Evolutionary conservation across 2,113 vertebrate species (phyloP).

Genomic region (Petroica traversi): DNA sequence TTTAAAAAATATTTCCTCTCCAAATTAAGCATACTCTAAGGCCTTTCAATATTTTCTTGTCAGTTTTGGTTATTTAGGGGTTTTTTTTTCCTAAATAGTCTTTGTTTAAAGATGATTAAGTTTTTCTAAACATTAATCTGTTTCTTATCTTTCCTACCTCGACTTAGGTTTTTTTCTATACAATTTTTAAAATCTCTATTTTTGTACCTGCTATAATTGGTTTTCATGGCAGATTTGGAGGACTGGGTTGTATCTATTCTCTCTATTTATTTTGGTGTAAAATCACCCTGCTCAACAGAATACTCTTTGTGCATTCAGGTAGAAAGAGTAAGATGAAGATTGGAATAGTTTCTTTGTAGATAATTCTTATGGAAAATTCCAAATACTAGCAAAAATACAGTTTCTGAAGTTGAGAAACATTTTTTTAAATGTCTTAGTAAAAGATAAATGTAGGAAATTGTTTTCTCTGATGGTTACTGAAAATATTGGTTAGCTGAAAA

Average conservation of each 20-base stretch:
- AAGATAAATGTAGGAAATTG: neutral
- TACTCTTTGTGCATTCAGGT: neutral
- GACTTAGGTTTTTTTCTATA: neutral
- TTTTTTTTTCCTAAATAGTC: neutral
- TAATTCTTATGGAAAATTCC: neutral
- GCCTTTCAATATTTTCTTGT: neutral
- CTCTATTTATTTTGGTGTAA: neutral
- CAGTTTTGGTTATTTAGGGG: fast-evolving
- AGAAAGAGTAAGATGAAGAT: neutral
- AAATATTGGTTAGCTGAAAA: neutral
- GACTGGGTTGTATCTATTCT: neutral
- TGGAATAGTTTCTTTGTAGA: neutral
- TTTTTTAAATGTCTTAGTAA: neutral
- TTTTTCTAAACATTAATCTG: neutral
- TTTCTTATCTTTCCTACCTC: neutral
- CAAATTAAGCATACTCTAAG: neutral
- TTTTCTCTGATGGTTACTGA: neutral
- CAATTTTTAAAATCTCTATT: neutral
- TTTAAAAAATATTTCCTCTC: neutral
- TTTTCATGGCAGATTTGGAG: neutral
- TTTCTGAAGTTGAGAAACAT: neutral
- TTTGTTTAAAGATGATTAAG: neutral
- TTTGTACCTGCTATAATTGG: neutral
- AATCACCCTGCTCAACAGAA: neutral
- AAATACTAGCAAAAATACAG: neutral